Evolutionary conservation across 2,113 vertebrate species (phyloP), one percentile per base, ranked within the genome.

Genomic region (Eleginops maclovinus): DNA sequence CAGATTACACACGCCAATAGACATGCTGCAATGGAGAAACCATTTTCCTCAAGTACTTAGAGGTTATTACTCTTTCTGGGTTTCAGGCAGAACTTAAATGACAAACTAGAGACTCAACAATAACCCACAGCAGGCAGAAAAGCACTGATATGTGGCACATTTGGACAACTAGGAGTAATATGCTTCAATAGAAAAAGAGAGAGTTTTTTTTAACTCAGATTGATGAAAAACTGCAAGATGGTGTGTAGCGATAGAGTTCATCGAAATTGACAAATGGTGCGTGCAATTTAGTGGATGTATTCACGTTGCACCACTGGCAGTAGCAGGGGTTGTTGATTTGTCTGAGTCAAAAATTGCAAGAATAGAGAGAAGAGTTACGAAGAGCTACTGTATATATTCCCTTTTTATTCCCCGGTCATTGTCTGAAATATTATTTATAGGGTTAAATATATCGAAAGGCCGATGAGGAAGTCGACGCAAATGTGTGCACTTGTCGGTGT

Each of bases 41-140:
- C 24, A 74, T 58, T 85, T 59, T 62, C 60, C 72, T 71, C 60
- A 55, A 72, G 55, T 31, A 65, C 71, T 69, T 75, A 56, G 62
- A 47, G 64, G 68, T 85, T 88, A 78, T 82, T 81, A 81, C 71
- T 65, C 72, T 77, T 59, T 46, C 50, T 16, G 36, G 75, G 74
- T 70, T 83, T 77, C 67, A 58, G 68, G 87, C 63, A 41, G 28
- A 55, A 77, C 71, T 75, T 71, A 81, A 84, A 79, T 72, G 51
- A 69, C 61, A 75, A 80, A 82, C 51, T 69, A 72, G 55, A 68
- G 69, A 64, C 28, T 80, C 40, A 43, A 72, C 26, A 59, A 55
- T 41, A 72, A 69, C 73, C 72, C 83, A 47, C 47, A 61, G 76
- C 59, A 41, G 66, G 24, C 1, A 9, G n/a, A 19, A 60, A 36